Base-by-base conservation (phyloP, 2,113 vertebrate species). In the Aplodontia rufa region DNA sequence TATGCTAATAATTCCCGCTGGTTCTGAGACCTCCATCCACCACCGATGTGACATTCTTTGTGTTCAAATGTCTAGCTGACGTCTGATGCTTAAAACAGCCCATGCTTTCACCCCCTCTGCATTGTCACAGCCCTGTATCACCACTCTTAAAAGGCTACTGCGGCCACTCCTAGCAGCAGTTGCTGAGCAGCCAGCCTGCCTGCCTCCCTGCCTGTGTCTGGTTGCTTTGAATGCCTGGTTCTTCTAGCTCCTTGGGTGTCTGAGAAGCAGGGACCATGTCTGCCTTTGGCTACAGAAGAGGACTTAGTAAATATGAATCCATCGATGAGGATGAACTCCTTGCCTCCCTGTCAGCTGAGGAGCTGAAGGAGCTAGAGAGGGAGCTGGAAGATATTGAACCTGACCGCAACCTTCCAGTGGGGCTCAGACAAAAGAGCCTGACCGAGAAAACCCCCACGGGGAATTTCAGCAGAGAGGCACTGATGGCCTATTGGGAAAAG, bases 281-380 rank as follows among this genome's bases (percentile, higher is more conserved):
- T 97, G 99, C 98, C 92, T 99, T 99, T 91, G 99, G 99, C 89
- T 99, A 99, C 93, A 98, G 99, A 90, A 98, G 99, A 97, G 99
- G 99, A 98, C 99, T 99, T 91, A 99, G 99, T 97, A 99, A 99
- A 98, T 99, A 99, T 68, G 99, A 99, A 97, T 99, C 99, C 37
- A 98, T 99, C 17, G 99, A 99, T n/a, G 99, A 99, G 97, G 99
- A 99, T 6, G 99, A 99, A 92, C 99, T 99, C 80, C 98, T 99
- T 0, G 99, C 99, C 87, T 99, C 99, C 32, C 99, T 99, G 91
- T 99, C 99, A 13, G 98, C 99, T 0, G 99, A 99, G 97, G 99
- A 99, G 98, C 98, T 99, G 95, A 99, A 99, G 86, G 99, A 99
- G 98, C 98, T 99, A 94, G 99, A 99, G 97, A 99, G 99, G 95